Percentiles rank a stretch among this genome's conserved stretches.
These are phyloP conservation scores for Chaetorhynchus papuensis DNA, from an alignment of 2,113 vertebrate species.

Conservation along the genomic window DNA sequence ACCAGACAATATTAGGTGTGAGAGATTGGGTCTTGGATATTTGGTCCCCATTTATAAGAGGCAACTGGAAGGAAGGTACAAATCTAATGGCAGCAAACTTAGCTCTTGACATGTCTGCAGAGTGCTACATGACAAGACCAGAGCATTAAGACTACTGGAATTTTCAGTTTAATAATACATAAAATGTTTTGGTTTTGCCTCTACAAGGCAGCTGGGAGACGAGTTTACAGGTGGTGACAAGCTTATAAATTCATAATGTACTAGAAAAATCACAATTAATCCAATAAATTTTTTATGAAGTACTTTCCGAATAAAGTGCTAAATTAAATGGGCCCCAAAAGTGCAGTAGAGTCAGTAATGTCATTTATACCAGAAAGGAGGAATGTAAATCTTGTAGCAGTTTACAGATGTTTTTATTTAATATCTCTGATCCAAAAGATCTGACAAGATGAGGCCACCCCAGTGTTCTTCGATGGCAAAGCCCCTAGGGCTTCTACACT, in stretches of 20 bases:
- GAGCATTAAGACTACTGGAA: neutral
- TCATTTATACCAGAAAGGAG: conserved; percentile 50
- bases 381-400: conserved; percentile 58
- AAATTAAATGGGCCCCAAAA: conserved; percentile 63
- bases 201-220: conserved; percentile 57
- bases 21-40: neutral
- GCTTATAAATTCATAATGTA: conserved; percentile 52
- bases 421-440: conserved; percentile 64
- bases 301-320: conserved; percentile 46
- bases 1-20: neutral
- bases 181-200: conserved; percentile 48
- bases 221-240: conserved; percentile 49
- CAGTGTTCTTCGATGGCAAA: neutral
- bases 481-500: neutral
- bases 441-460: conserved; percentile 55
- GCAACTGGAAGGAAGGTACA: conserved; percentile 6
- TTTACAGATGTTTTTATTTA: conserved; percentile 71
- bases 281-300: conserved; percentile 68
- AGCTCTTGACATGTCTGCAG: conserved; percentile 4
- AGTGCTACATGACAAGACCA: neutral
- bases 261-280: conserved; percentile 68
- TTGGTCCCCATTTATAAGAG: conserved; percentile 10
- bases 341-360: conserved; percentile 51
- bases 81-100: conserved; percentile 1
- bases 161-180: conserved; percentile 32